phyloP scores from a whole-genome alignment of 2,113 vertebrate species.

The Chionodraco myersi region DNA sequence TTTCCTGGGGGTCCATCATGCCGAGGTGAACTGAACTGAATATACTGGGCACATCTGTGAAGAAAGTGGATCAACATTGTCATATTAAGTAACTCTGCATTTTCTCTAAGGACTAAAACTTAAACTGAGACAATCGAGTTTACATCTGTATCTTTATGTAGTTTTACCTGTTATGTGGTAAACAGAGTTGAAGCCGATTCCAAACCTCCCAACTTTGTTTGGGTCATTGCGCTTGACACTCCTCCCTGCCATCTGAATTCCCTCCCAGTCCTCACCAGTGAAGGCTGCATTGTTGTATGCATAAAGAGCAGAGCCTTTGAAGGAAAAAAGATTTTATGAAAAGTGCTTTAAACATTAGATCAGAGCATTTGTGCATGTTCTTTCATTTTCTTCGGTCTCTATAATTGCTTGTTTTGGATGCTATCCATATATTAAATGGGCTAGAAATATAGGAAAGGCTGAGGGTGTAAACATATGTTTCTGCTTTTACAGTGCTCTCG shows the following conservation, averaged over 20 bases:
- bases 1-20: slow-evolving; percentile 86
- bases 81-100: neutral
- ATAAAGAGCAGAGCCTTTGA: slow-evolving; percentile 86
- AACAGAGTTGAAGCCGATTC: slow-evolving; percentile 90
- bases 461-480: neutral
- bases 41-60: slow-evolving; percentile 86
- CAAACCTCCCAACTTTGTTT: slow-evolving; percentile 86
- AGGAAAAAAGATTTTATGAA: slow-evolving; percentile 6
- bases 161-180: slow-evolving; percentile 88
- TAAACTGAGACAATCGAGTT: neutral
- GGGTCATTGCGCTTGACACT: slow-evolving; percentile 87
- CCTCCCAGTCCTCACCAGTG: slow-evolving; percentile 84
- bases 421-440: neutral
- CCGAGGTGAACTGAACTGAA: slow-evolving; percentile 84
- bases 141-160: neutral
- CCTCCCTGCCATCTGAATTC: slow-evolving; percentile 83
- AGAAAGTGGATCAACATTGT: slow-evolving; percentile 13
- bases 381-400: neutral
- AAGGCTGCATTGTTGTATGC: slow-evolving; percentile 87
- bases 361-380: neutral
- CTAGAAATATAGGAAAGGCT: neutral
- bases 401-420: neutral
- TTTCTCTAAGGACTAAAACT: neutral
- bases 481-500: no score
- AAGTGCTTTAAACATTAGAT: neutral